Percentiles rank a stretch among this genome's conserved stretches.
Evolutionary conservation across 2,113 vertebrate genomes (phyloP).

Genomic region (Tringa solitaria): DNA sequence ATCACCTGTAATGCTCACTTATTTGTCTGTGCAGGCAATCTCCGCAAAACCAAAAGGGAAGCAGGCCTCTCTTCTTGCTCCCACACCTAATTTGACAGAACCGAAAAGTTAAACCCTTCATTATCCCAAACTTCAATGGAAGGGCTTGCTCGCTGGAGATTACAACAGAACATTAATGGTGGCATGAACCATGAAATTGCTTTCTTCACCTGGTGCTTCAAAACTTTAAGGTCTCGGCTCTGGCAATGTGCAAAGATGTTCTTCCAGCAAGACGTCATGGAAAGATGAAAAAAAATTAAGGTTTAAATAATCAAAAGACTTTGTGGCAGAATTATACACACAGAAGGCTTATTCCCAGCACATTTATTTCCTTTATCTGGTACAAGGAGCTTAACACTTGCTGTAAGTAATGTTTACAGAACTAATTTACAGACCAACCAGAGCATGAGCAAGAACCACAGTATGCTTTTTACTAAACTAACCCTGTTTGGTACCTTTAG

Average conservation of each 20-base stretch:
- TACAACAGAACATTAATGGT: slow-evolving; percentile 73
- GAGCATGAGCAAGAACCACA: accelerated
- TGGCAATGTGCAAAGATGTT: not conserved
- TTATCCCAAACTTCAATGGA: slow-evolving; percentile 78
- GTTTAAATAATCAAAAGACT: not conserved
- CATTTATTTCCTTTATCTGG: not conserved
- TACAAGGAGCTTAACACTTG: not conserved
- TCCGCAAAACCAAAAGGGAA: slow-evolving; percentile 20
- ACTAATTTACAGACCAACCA: not conserved
- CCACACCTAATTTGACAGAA: slow-evolving; percentile 77
- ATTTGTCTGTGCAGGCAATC: slow-evolving; percentile 27
- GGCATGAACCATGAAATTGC: slow-evolving; percentile 83
- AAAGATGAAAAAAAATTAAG: not conserved
- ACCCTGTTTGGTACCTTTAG: not conserved
- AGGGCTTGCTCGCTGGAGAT: slow-evolving; percentile 74
- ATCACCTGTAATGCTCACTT: slow-evolving; percentile 69
- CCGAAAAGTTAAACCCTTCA: slow-evolving; percentile 74
- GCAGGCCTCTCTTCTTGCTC: slow-evolving; percentile 34
- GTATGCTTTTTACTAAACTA: not conserved
- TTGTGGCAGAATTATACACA: not conserved
- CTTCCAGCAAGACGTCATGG: not conserved
- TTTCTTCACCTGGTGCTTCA: slow-evolving; percentile 77
- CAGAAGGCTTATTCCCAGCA: not conserved
- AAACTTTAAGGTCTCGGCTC: slow-evolving; percentile 56
- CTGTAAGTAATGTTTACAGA: not conserved